Evolutionary conservation across 2,797 vertebrate species (phyloP), one percentile per base, ranked within the genome.

Genomic region (Falco concolor): DNA sequence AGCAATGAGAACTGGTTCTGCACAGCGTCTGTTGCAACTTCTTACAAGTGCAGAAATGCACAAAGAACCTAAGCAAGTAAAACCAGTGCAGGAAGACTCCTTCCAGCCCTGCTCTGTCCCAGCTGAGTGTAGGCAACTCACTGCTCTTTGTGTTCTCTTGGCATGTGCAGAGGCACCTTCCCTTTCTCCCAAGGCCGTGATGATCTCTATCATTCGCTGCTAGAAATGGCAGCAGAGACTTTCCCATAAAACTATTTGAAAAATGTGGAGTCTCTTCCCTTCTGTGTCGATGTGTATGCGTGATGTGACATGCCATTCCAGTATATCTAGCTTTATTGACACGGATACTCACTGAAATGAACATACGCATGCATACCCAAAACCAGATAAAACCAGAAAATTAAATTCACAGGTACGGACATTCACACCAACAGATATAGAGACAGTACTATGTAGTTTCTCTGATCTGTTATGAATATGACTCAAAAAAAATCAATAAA

Each of bases 221-320:
- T 77, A 56, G 90, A 83, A 90, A 89, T 9, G 64, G 53, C 32
- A 92, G 59, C 38, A 59, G 44, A 79, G 84, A 36, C 42, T 85
- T 65, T 81, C 75, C 73, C 84, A 52, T 56, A 49, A 75, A 87
- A 80, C 17, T 73, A 65, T 60, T 75, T 54, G 69, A 91, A 91
- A 95, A 95, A 97, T 84, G 85, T 59, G 67, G 59, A 79, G 82
- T 80, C 44, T 45, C 28, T 83, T 95, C 63, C 81, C 23, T 83
- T 63, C 64, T 34, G 30, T 32, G 63, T 52, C 5, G 9, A 73
- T 38, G 49, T 21, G 34, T 3, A 45, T n/a, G 86, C 90, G 44
- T 68, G 78, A 94, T 6, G 22, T 28, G 82, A 91, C 50, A 57
- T 0, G 68, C 27, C 57, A 13, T 54, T 83, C 69, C 64, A 75